phyloP scores from a whole-genome alignment of 1,140 invertebrate species.

The Atopsyche davidsoni region DNA sequence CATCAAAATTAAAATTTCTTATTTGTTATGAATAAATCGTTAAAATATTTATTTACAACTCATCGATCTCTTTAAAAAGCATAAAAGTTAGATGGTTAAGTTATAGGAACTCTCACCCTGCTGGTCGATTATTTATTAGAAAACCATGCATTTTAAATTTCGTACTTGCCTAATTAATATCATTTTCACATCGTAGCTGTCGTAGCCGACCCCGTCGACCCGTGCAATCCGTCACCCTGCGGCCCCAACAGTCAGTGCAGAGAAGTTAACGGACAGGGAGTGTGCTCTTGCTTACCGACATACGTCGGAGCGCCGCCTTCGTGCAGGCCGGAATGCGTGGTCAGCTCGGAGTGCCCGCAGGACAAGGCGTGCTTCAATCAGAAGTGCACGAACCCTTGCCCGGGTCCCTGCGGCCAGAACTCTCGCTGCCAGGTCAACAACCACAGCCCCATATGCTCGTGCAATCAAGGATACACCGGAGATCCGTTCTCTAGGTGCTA shows the following conservation, averaged over 20 bases:
- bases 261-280: constrained; percentile 50
- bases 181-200: constrained; percentile 32
- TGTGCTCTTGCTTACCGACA: constrained; percentile 58
- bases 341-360: constrained; percentile 59
- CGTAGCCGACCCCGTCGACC: constrained; percentile 41
- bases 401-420: constrained; percentile 58
- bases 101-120: no score
- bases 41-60: no score
- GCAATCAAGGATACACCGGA: constrained; percentile 59
- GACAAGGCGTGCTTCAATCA: constrained; percentile 59
- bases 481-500: constrained; percentile 67
- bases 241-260: constrained; percentile 62
- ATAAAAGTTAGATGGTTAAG: no score
- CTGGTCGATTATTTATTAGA: no score
- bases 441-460: constrained; percentile 68
- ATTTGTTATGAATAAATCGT: no score
- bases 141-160: no score
- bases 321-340: constrained; percentile 58
- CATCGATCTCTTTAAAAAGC: no score
- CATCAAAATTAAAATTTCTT: no score
- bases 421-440: constrained; percentile 60
- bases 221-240: constrained; percentile 59
- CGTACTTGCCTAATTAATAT: no score
- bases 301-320: constrained; percentile 57
- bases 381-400: constrained; percentile 63